These are phyloP conservation scores for Anthopleura sola DNA, from an alignment of 64 coral and sea anemone species.

Conservation along the genomic window DNA sequence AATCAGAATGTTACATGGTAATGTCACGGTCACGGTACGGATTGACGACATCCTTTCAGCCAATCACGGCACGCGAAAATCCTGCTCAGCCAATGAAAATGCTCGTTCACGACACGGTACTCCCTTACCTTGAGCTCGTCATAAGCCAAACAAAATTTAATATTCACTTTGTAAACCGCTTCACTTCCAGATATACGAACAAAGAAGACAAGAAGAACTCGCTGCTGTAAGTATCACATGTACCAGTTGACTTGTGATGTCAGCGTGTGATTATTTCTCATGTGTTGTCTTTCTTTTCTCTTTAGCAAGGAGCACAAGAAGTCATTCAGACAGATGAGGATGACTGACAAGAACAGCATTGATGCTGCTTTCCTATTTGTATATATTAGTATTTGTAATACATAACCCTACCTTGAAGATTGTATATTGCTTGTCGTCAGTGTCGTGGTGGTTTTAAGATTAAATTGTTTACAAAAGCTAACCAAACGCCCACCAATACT, in stretches of 20 bases:
- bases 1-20: no score
- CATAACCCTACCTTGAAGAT: neutral
- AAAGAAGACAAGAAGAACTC: slow-evolving; percentile 75
- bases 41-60: no score
- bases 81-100: no score
- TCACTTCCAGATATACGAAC: slow-evolving; percentile 76
- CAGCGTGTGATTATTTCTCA: neutral
- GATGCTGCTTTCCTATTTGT: neutral
- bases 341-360: slow-evolving; percentile 25
- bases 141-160: no score
- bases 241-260: neutral
- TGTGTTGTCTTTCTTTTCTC: neutral
- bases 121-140: no score
- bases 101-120: no score
- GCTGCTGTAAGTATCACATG: slow-evolving; percentile 54
- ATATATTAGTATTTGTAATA: neutral
- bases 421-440: no score
- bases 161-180: neutral
- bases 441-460: no score
- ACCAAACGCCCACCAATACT: no score
- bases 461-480: no score
- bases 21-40: no score
- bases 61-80: no score
- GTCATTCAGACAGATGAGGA: slow-evolving; percentile 90
- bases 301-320: slow-evolving; percentile 75